phyloP scores from a whole-genome alignment of 2,888 invertebrate species.

The Tachina lurida region DNA sequence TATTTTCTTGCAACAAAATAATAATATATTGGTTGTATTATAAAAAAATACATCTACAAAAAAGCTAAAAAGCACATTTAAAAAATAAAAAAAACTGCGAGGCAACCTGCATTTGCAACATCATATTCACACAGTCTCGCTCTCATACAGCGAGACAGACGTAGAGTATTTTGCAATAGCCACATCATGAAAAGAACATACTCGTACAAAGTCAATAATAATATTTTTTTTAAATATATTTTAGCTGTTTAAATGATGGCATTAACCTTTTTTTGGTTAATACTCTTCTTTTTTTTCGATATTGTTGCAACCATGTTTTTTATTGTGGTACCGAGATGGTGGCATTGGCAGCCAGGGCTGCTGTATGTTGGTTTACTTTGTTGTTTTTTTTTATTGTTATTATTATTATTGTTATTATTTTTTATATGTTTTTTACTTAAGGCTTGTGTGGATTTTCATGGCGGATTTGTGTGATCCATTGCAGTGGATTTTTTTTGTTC shows the following conservation, averaged over 20 bases:
- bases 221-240: conserved; percentile 59
- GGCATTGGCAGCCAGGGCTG: conserved; percentile 38
- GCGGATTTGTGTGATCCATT: conserved; percentile 81
- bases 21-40: conserved; percentile 62
- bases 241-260: conserved; percentile 68
- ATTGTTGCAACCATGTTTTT: conserved; percentile 58
- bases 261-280: conserved; percentile 63
- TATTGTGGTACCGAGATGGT: conserved; percentile 43
- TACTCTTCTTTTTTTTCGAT: conserved; percentile 14
- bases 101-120: conserved; percentile 69
- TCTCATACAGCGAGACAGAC: background rate
- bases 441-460: conserved; percentile 75
- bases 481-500: conserved; percentile 76
- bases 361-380: conserved; percentile 40
- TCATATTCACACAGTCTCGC: conserved; percentile 56
- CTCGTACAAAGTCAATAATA: conserved; percentile 71
- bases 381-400: conserved; percentile 24
- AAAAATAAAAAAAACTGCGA: conserved; percentile 29
- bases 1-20: conserved; percentile 65
- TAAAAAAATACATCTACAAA: conserved; percentile 25
- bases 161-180: conserved; percentile 34
- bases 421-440: background rate
- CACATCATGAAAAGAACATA: conserved; percentile 57
- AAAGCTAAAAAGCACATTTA: conserved; percentile 43
- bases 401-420: background rate